Evolutionary conservation across 2,797 vertebrate species (phyloP).

Genomic region (Acrocephalus scirpaceus): DNA sequence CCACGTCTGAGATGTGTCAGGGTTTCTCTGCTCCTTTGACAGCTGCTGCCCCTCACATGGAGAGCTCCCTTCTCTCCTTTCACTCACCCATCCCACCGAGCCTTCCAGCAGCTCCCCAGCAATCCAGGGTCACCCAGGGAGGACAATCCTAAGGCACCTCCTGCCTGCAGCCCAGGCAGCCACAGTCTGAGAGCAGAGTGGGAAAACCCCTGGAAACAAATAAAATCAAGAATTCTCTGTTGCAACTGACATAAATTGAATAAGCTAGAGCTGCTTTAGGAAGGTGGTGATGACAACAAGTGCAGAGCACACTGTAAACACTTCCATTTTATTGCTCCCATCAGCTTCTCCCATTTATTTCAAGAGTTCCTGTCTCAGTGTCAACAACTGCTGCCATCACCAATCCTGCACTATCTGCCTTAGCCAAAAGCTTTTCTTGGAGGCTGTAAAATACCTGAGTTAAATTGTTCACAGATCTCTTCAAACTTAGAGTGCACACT

Average conservation of each 20-base stretch:
- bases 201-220: not conserved
- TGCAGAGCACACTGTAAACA: rapidly evolving
- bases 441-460: not conserved
- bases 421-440: not conserved
- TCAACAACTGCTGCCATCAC: not conserved
- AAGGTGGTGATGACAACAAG: not conserved
- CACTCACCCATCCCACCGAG: not conserved
- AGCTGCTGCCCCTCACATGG: not conserved
- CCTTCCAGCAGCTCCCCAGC: rapidly evolving
- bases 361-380: not conserved
- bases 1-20: not conserved
- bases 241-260: not conserved
- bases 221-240: not conserved
- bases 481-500: not conserved
- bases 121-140: not conserved
- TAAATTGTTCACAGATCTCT: not conserved
- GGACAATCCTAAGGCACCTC: not conserved
- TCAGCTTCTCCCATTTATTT: not conserved
- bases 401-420: not conserved
- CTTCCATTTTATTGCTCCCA: not conserved
- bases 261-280: not conserved
- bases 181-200: not conserved
- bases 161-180: not conserved
- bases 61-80: not conserved
- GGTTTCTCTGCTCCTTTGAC: not conserved